Evolutionary conservation across 2,113 vertebrate genomes (phyloP), one percentile per base, ranked within the genome.

Genomic region (Eleginops maclovinus): DNA sequence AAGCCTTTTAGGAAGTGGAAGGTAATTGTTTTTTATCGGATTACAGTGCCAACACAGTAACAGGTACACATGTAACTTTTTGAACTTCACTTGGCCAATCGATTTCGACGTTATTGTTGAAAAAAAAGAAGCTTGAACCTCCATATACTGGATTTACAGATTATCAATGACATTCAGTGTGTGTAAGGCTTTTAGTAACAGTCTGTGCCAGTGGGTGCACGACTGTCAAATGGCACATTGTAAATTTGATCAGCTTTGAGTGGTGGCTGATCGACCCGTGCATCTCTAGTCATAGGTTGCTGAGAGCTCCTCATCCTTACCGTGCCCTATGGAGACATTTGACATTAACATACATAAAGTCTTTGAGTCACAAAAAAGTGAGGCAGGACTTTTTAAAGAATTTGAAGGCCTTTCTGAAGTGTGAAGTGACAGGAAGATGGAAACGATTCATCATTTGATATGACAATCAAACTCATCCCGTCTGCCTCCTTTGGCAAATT

Each of bases 381-480:
- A 21, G 21, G 31, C 31, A 36, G 13, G 8, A 0, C 10, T 40
- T 10, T 67, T 40, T 4, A 9, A 73, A 43, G 1, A 56, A 59
- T 73, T 71, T 50, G 19, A 53, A 75, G 31, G 19, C 47, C 21
- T 53, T 24, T 77, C 12, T n/a, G 41, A n/a, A 22, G 6, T 21
- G 64, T 41, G 54, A 44, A 46, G 16, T 73, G 69, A 73, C 80
- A 65, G 24, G 21, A 74, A 63, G 61, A 58, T 2, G 26, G 40
- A 49, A 19, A 73, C 56, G 74, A 14, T 6, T 10, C 62, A 19
- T 75, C 64, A 79, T 78, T 82, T 81, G 65, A 77, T 59, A 47
- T 83, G 65, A 74, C 77, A 84, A 69, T 75, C 69, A 56, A 75
- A 71, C n/a, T 83, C 50, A 65, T 83, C 74, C 67, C 56, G 69